Base-by-base conservation (phyloP, 2,888 invertebrate species). In the Podotricha telesiphe region DNA sequence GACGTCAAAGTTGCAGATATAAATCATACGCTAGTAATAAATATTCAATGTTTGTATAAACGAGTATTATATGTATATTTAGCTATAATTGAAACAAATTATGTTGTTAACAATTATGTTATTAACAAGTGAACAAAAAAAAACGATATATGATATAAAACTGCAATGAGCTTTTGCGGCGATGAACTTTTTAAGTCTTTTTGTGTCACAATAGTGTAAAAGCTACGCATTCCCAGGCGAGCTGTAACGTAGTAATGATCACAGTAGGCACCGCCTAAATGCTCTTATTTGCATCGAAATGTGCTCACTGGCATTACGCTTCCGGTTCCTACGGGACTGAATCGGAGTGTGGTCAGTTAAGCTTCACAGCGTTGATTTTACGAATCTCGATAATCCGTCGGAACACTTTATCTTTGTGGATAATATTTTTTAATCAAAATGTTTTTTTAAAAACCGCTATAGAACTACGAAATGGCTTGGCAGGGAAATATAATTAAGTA, bases 231-330 rank as follows among this genome's bases (percentile, higher is more conserved):
- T 84, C 81, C 79, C 75, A 77, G 72, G 80, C 83, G 86, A 85
- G 87, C 86, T 87, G 88, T 87, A 90, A 87, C 86, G 85, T 81
- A 83, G 86, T 89, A 90, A 89, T 89, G 86, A 83, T 87, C 84
- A 87, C 87, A 86, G 87, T 88, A 83, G 82, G 84, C 80, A 82
- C 82, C 76, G 85, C 81, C 82, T 86, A 86, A 89, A 87, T 83
- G 87, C 80, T 84, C 85, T 83, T 88, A 89, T 90, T 89, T 89
- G 87, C 87, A 87, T 86, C 80, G 81, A 83, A 88, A 88, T 86
- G 85, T 86, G 86, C 84, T 84, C 76, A 80, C 81, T 80, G 82
- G 82, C 84, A 83, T 84, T 83, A 80, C 83, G 81, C 77, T 79
- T 76, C 76, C 75, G 78, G 80, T 77, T 78, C 76, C 77, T 77